Evolutionary conservation across 2,113 vertebrate species (phyloP), one percentile per base, ranked within the genome.

Genomic region (Pandion haliaetus): DNA sequence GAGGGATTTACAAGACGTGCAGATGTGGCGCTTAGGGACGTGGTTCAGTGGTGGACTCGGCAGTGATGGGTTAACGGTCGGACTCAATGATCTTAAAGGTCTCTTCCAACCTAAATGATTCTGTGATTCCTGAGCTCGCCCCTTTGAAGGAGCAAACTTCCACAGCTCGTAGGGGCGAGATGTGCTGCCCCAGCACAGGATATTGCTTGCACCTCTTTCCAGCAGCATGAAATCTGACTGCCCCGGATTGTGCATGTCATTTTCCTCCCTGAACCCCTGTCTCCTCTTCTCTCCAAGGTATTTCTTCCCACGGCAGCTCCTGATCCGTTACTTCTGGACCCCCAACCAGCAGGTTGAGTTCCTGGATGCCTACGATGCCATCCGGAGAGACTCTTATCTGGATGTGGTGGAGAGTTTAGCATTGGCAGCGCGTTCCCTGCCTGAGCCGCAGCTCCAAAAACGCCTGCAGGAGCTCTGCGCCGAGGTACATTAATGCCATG

Each of bases 261-360:
- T 34, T 14, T 23, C 78, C 44, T 17, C 25, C 38, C 80, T n/a
- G 6, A 63, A 12, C 28, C 61, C 66, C 28, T 11, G 28, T 44
- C 72, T 26, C 74, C 57, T 91, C 85, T 44, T 58, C 65, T 55
- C 29, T 29, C 90, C 79, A 93, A 99, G 99, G 99, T 99, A 99
- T 77, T 96, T 99, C 58, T 99, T 99, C 96, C 99, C 99, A 1
- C 98, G 99, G 18, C 99, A 99, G 98, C 93, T 99, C 80, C 98
- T 99, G 67, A 98, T 99, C 86, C 98, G 97, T 12, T 95, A 99
- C 90, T 99, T 99, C 97, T 99, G 99, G 99, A 99, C 98, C 10
- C 97, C 98, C 83, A 87, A 23, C 98, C 99, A 99, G 98, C 98
- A 98, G 83, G n/a, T 90, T 6, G 98, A 99, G 65, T 99, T 99